phyloP scores from a whole-genome alignment of 2,888 invertebrate species.

The Drosophila multiciliata region DNA sequence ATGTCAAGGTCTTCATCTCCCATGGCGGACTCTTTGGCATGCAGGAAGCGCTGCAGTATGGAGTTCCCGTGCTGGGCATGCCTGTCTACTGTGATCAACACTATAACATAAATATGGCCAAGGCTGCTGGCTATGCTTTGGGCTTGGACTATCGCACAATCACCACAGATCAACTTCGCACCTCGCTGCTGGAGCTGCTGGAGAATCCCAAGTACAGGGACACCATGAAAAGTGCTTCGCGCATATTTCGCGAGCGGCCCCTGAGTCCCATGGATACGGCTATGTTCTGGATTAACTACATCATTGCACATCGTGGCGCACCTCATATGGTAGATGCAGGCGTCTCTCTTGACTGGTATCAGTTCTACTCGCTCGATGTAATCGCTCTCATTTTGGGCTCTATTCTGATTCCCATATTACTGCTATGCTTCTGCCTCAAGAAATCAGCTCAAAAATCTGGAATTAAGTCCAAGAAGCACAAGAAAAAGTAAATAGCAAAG shows the following conservation, averaged over 20 bases:
- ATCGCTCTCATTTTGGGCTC: conserved; percentile 21
- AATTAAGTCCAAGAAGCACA: not conserved
- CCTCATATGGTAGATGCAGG: conserved; percentile 78
- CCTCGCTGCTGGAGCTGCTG: conserved; percentile 78
- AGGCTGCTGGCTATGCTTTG: conserved; percentile 74
- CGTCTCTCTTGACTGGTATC: conserved; percentile 78
- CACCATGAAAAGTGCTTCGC: conserved; percentile 71
- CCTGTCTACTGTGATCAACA: conserved; percentile 84
- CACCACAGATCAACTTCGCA: conserved; percentile 58
- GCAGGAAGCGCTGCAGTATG: conserved; percentile 82
- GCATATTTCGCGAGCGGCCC: conserved; percentile 80
- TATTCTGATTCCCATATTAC: conserved; percentile 11
- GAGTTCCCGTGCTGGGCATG: conserved; percentile 83
- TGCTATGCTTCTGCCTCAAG: not conserved
- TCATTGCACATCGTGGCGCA: conserved; percentile 82
- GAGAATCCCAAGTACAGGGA: conserved; percentile 80
- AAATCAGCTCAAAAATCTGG: not conserved
- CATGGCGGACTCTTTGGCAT: conserved; percentile 83
- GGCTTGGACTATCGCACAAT: conserved; percentile 69
- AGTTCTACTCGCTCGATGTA: conserved; percentile 81
- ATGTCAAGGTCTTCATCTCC: conserved; percentile 83
- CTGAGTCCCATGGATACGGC: conserved; percentile 80
- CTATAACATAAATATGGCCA: conserved; percentile 73
- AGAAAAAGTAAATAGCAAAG: not conserved
- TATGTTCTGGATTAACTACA: conserved; percentile 84